Evolutionary conservation across 1,140 invertebrate genomes (phyloP).

Genomic region (Solenopsis fugax): DNA sequence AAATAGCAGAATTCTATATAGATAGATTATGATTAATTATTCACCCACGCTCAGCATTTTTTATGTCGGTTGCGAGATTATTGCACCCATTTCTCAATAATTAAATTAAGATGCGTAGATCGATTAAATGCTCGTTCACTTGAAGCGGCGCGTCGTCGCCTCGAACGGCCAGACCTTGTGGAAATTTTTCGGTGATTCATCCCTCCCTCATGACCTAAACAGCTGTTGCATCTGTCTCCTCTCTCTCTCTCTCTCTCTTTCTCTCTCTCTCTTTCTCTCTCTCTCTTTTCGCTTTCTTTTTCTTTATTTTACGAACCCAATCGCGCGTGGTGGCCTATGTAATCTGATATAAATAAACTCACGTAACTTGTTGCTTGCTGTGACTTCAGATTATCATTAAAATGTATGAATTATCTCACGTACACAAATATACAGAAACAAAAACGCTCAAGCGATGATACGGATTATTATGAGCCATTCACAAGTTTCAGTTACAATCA

Average conservation of each 20-base stretch:
- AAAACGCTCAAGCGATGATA: not conserved
- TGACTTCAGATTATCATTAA: not conserved
- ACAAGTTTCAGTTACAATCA: not conserved
- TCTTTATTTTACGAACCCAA: constrained; percentile 31
- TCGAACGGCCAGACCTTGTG: constrained; percentile 50
- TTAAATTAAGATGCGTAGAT: constrained; percentile 19
- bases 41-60: not conserved
- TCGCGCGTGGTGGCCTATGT: constrained; percentile 33
- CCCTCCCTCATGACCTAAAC: constrained; percentile 70
- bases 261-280: not conserved
- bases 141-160: not conserved
- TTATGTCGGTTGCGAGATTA: constrained; percentile 23
- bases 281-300: not conserved
- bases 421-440: not conserved
- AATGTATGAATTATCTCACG: not conserved
- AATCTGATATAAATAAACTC: constrained; percentile 65
- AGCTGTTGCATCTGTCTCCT: constrained; percentile 61
- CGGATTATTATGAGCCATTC: constrained; percentile 14
- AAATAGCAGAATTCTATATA: not conserved
- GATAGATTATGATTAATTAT: constrained; percentile 13
- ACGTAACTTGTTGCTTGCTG: not conserved
- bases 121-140: not conserved
- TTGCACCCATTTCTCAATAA: constrained; percentile 27
- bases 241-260: not conserved
- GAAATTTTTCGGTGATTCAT: constrained; percentile 84